Evolutionary conservation across 2,888 invertebrate genomes (phyloP), one percentile per base, ranked within the genome.

Genomic region (Hydrotaea cyrtoneurina): DNA sequence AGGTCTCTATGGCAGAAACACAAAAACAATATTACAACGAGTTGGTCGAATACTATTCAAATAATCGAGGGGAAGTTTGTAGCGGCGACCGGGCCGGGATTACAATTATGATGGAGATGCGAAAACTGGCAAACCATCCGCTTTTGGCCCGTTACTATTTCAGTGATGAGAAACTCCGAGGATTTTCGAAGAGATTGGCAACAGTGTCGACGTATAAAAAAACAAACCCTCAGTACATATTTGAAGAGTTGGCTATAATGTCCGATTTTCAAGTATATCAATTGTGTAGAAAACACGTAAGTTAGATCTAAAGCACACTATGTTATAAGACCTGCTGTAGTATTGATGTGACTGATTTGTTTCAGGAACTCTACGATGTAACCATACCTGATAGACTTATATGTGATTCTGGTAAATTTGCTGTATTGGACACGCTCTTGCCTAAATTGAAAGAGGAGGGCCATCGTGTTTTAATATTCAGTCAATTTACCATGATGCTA

Each of bases 401-500:
- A 87, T 92, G 96, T 57, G 94, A 95, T 84, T 97, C 98, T 0
- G 98, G 98, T 0, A 99, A 99, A 93, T 96, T 98, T 90, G 90
- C 93, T 43, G 95, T 95, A 90, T 92, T 99, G 78, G 98, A 98
- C 90, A 93, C 94, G 87, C 92, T 97, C 89, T 92, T 99, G 82
- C 96, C 96, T 0, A 93, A 94, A 80, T 93, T 98, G 85, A 95
- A 97, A 91, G 92, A 92, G 8, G 95, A 94, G 0, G 96, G 96
- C 0, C 96, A 97, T 91, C 94, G 98, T 17, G 97, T 98, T 86
- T 93, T 99, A 82, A 94, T 99, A 87, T 99, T 99, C 93, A 98
- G 98, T 91, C 99, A 99, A 94, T 99, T 99, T 93, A 97, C 97
- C 43, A 97, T 98, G 94, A 95, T 99, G 94, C 93, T 99, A 91